Percentiles rank a stretch among this genome's conserved stretches.
These are phyloP conservation scores for Synchiropus splendidus DNA, from an alignment of 2,113 vertebrate species.

Conservation along the genomic window DNA sequence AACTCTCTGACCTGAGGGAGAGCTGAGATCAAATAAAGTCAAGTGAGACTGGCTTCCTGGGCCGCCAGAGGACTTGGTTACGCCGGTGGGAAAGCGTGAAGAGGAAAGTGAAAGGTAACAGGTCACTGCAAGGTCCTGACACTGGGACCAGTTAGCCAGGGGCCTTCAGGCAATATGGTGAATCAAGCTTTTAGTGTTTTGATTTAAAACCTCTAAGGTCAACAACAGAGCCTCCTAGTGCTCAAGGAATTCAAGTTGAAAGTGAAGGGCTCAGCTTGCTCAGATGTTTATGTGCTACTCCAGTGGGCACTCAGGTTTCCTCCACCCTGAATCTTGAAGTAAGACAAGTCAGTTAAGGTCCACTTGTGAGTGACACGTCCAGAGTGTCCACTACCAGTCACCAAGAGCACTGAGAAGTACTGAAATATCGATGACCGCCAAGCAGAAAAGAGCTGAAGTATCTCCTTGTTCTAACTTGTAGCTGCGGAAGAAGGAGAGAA, in stretches of 20 bases:
- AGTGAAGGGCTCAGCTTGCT: constrained; percentile 16
- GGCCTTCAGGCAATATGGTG: constrained; percentile 13
- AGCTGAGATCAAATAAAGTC: constrained; percentile 29
- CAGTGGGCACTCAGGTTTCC: too few species aligned
- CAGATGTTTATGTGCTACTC: too few species aligned
- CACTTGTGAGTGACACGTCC: too few species aligned
- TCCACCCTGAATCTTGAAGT: too few species aligned
- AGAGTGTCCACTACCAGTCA: too few species aligned
- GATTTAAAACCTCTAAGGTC: constrained; percentile 14
- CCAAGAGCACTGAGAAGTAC: too few species aligned
- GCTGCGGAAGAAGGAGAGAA: too few species aligned
- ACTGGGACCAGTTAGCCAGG: constrained; percentile 19
- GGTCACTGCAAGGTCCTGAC: constrained; percentile 39
- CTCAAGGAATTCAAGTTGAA: constrained; percentile 13
- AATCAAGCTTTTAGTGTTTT: too few species aligned
- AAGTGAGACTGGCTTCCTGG: constrained; percentile 17
- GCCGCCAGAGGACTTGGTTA: constrained; percentile 9
- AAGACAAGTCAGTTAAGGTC: too few species aligned
- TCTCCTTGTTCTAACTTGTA: too few species aligned
- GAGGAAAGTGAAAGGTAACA: constrained; percentile 44
- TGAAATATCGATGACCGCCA: too few species aligned
- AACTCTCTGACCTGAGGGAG: constrained; percentile 11
- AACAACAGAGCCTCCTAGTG: constrained; percentile 23
- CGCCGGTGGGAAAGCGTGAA: constrained; percentile 47
- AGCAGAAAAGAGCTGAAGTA: too few species aligned